Conservation (phyloP, 2,113 vertebrate genomes). For the Hemiprocne comata region DNA sequence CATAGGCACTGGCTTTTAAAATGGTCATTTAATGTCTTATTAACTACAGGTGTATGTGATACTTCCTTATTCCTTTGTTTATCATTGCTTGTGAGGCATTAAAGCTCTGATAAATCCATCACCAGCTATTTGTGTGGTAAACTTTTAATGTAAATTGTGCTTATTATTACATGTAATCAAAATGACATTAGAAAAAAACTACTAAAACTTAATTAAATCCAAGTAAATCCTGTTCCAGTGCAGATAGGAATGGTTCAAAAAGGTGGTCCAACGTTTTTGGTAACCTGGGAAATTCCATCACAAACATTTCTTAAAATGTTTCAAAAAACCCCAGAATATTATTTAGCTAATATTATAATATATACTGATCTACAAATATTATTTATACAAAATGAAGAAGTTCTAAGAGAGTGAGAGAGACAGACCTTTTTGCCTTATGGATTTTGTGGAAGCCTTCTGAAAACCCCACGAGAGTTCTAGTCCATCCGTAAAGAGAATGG, state of each 20-base stretch:
- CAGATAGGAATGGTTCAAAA: background rate
- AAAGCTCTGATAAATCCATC: background rate
- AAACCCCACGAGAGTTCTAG: background rate
- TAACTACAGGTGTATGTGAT: background rate
- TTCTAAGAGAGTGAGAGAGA: background rate
- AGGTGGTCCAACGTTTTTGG: background rate
- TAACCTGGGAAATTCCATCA: background rate
- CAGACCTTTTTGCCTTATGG: background rate
- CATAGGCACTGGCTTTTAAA: background rate
- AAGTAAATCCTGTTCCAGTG: background rate
- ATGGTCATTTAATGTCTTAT: background rate
- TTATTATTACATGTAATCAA: background rate
- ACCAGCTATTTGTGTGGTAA: background rate
- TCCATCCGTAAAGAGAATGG: background rate
- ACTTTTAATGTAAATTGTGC: background rate
- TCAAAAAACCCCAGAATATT: background rate
- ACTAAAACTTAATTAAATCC: background rate
- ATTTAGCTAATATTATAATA: background rate
- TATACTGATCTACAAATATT: background rate
- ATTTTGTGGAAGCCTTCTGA: background rate
- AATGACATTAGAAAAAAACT: background rate
- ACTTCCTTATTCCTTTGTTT: background rate
- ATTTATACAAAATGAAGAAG: background rate
- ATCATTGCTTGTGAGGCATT: background rate
- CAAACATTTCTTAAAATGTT: background rate